phyloP scores from a whole-genome alignment of 2,888 invertebrate species.

The Cetonia aurata region DNA sequence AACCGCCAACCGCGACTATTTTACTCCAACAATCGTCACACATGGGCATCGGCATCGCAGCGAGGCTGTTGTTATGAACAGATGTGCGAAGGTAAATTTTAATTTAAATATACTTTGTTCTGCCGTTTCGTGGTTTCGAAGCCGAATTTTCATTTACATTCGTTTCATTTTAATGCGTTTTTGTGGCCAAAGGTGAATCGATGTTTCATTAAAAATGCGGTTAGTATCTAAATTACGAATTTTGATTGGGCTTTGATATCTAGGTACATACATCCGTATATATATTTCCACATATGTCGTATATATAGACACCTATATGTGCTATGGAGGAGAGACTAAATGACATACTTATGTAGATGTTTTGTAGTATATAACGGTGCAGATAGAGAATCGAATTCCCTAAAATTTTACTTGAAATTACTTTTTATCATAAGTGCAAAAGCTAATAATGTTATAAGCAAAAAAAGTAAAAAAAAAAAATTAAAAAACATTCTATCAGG shows the following conservation, averaged over 20 bases:
- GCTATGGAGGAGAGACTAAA: neutral
- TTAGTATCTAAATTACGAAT: slow-evolving; percentile 55
- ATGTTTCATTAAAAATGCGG: slow-evolving; percentile 58
- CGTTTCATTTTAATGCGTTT: slow-evolving; percentile 57
- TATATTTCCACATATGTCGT: neutral
- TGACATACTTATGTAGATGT: too few relatives aligned
- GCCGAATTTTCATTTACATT: slow-evolving; percentile 57
- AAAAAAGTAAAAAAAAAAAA: too few relatives aligned
- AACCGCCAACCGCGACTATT: slow-evolving; percentile 7
- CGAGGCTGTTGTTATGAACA: slow-evolving; percentile 33
- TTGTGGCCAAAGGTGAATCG: slow-evolving; percentile 55
- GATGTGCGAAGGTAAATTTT: slow-evolving; percentile 46
- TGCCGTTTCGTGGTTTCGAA: slow-evolving; percentile 54
- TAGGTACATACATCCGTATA: neutral
- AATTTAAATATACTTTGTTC: slow-evolving; percentile 49
- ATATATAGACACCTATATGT: too few relatives aligned
- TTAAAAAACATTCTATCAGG: too few relatives aligned
- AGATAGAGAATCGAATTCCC: too few relatives aligned
- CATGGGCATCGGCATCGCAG: too few relatives aligned
- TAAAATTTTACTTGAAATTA: too few relatives aligned
- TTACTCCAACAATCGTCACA: neutral
- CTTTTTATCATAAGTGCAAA: too few relatives aligned
- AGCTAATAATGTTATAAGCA: too few relatives aligned
- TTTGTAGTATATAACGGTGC: too few relatives aligned
- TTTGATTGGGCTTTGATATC: slow-evolving; percentile 50